These are phyloP conservation scores for Ellobius talpinus DNA, from an alignment of 2,113 vertebrate species.

Conservation along the genomic window DNA sequence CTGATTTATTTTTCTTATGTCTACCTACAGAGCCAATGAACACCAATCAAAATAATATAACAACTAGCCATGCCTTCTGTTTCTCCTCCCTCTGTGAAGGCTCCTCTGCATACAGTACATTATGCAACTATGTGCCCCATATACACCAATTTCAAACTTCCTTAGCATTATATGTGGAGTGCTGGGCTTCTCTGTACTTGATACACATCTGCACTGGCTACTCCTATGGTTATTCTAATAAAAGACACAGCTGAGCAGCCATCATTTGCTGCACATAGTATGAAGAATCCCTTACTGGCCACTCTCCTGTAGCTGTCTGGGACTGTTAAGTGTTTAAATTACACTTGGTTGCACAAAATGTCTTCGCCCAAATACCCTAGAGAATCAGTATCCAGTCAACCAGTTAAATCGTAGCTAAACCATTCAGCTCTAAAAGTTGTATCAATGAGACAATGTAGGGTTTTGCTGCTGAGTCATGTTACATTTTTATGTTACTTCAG, in stretches of 20 bases:
- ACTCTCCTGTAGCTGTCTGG: background rate
- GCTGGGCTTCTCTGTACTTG: background rate
- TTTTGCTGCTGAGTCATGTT: constrained; percentile 56
- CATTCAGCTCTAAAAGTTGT: background rate
- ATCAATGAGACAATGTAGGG: constrained; percentile 5
- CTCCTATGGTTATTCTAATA: background rate
- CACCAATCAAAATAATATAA: background rate
- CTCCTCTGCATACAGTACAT: background rate
- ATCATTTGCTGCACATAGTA: background rate
- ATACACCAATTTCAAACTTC: background rate
- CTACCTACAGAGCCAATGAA: constrained; percentile 27
- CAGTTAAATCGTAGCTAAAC: constrained; percentile 39
- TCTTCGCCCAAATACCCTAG: background rate
- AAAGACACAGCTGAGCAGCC: background rate
- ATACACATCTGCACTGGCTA: background rate
- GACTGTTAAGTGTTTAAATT: background rate
- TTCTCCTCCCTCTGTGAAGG: background rate
- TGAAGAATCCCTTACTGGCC: background rate
- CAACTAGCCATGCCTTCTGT: background rate
- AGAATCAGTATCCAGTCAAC: background rate
- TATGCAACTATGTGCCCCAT: background rate
- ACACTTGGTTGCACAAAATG: background rate
- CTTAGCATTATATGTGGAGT: background rate
- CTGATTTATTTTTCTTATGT: constrained; percentile 1
- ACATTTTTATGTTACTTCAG: constrained; percentile 49